phyloP scores from a whole-genome alignment of 64 coral and sea anemone genomes.

The Astreopora myriophthalma region DNA sequence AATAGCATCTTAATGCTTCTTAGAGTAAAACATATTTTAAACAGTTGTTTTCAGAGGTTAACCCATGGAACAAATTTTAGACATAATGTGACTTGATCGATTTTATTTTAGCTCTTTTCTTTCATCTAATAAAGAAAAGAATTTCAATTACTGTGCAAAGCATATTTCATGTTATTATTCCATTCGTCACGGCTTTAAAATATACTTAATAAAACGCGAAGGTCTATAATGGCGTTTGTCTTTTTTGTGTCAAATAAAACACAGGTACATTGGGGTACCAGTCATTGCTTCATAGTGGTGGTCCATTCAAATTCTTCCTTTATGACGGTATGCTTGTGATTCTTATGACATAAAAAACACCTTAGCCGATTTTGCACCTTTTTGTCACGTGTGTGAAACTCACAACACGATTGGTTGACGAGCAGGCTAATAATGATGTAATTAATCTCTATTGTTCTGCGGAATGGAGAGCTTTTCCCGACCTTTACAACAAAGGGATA shows the following conservation, averaged over 20 bases:
- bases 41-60: too few species aligned
- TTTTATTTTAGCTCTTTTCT: too few species aligned
- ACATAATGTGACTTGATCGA: too few species aligned
- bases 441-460: constrained; percentile 27
- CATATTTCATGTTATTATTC: too few species aligned
- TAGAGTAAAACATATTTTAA: too few species aligned
- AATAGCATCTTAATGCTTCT: too few species aligned
- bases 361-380: constrained; percentile 14
- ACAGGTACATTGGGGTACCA: constrained; percentile 41
- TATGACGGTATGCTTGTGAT: constrained; percentile 18
- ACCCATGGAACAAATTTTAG: too few species aligned
- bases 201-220: too few species aligned
- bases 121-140: too few species aligned
- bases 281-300: neutral
- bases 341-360: constrained; percentile 28
- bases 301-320: neutral
- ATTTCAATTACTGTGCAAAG: too few species aligned
- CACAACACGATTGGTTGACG: neutral
- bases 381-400: neutral
- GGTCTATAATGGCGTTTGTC: too few species aligned
- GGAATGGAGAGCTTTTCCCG: neutral
- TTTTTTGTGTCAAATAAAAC: neutral
- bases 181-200: too few species aligned
- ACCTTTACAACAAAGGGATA: constrained; percentile 30
- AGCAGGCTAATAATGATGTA: neutral